These are phyloP conservation scores for Grallaria varia DNA, from an alignment of 2,113 vertebrate genomes.

Conservation along the genomic window DNA sequence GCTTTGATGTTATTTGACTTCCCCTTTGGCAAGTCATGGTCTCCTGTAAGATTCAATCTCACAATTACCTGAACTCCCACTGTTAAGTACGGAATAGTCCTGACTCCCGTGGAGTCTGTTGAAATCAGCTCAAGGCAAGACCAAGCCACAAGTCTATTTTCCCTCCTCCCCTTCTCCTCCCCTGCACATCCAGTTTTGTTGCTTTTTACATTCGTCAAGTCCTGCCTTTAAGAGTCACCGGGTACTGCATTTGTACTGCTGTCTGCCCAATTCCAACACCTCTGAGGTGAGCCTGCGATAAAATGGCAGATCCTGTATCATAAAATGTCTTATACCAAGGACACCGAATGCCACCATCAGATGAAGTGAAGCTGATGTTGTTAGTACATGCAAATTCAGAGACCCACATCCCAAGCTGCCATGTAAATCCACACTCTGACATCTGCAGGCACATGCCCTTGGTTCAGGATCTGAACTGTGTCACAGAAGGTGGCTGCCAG, in stretches of 20 bases:
- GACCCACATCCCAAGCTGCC: background rate
- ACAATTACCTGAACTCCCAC: slow-evolving; percentile 48
- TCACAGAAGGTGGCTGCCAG: background rate
- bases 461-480: background rate
- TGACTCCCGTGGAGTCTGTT: slow-evolving; percentile 28
- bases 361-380: background rate
- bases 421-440: slow-evolving; percentile 10
- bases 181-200: slow-evolving; percentile 20
- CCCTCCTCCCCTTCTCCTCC: background rate
- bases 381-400: background rate
- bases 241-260: background rate
- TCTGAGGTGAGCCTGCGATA: background rate
- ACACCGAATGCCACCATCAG: background rate
- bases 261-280: background rate
- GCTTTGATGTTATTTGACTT: slow-evolving; percentile 55
- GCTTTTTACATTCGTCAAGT: background rate
- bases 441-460: background rate
- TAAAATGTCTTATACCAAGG: background rate
- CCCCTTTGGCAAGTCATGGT: slow-evolving; percentile 11
- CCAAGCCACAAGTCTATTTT: background rate
- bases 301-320: background rate
- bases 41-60: slow-evolving; percentile 30
- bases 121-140: slow-evolving; percentile 37
- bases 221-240: background rate
- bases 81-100: background rate